Evolutionary conservation across 2,113 vertebrate species (phyloP).

Genomic region (Lichenostomus cassidix): DNA sequence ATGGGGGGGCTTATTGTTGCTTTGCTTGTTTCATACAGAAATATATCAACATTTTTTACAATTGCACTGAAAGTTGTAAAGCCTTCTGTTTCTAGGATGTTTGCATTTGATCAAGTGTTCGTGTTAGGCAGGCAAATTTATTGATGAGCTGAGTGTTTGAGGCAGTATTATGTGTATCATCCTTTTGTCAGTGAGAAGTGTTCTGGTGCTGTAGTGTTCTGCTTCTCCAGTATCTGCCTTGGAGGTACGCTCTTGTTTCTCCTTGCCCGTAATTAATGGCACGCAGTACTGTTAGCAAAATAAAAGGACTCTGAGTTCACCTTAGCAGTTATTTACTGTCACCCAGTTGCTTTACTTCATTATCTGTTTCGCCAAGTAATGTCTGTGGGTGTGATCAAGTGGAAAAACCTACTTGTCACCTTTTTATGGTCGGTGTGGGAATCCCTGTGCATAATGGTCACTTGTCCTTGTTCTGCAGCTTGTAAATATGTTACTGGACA

Average conservation of each 20-base stretch:
- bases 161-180: not conserved
- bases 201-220: accelerated
- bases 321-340: conserved; percentile 31
- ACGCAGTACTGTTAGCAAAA: not conserved
- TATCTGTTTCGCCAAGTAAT: not conserved
- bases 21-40: not conserved
- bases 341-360: not conserved
- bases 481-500: not conserved
- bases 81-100: not conserved
- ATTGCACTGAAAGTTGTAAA: not conserved
- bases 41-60: not conserved
- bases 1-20: not conserved
- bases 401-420: conserved; percentile 11
- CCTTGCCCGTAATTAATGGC: not conserved
- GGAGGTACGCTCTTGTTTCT: not conserved
- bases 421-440: not conserved
- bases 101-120: not conserved
- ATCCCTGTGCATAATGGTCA: not conserved
- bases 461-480: not conserved
- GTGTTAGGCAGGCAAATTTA: not conserved
- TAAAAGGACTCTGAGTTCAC: conserved; percentile 8
- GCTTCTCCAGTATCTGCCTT: not conserved
- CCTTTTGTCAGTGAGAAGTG: not conserved
- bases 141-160: not conserved
- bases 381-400: conserved; percentile 1